Evolutionary conservation across 2,113 vertebrate species (phyloP).

Genomic region (Chiloscyllium plagiosum): DNA sequence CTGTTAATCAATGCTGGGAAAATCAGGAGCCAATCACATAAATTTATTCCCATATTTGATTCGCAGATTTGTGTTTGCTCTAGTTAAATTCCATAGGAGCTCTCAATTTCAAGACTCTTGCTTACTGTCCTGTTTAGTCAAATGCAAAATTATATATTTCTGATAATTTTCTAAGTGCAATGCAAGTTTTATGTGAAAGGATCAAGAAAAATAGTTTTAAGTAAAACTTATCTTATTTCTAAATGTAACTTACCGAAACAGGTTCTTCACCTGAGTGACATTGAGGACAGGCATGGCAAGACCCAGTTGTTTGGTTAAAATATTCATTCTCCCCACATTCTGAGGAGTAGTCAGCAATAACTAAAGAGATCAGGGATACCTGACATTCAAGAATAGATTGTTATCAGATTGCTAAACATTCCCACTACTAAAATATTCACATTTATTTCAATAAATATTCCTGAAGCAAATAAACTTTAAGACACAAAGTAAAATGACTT

Average conservation of each 20-base stretch:
- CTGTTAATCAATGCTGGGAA: background rate
- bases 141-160: background rate
- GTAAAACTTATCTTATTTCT: background rate
- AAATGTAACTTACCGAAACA: constrained; percentile 71
- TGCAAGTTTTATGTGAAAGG: background rate
- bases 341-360: constrained; percentile 70
- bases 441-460: background rate
- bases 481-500: background rate
- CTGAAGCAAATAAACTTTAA: background rate
- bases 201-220: background rate
- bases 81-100: background rate
- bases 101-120: background rate
- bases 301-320: constrained; percentile 86
- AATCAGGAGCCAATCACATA: background rate
- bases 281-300: constrained; percentile 84
- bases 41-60: background rate
- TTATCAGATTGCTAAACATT: background rate
- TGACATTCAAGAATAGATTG: constrained; percentile 43
- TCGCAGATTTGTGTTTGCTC: background rate
- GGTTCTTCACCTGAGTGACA: constrained; percentile 90
- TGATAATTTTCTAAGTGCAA: background rate
- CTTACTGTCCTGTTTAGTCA: background rate
- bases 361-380: constrained; percentile 72
- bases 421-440: background rate
- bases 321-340: constrained; percentile 93